A percentile compares a stretch with the other conserved stretches of the same genome.
Evolutionary conservation across 1,140 invertebrate species (phyloP).

Genomic region (silkworm (Bombyx mori)): DNA sequence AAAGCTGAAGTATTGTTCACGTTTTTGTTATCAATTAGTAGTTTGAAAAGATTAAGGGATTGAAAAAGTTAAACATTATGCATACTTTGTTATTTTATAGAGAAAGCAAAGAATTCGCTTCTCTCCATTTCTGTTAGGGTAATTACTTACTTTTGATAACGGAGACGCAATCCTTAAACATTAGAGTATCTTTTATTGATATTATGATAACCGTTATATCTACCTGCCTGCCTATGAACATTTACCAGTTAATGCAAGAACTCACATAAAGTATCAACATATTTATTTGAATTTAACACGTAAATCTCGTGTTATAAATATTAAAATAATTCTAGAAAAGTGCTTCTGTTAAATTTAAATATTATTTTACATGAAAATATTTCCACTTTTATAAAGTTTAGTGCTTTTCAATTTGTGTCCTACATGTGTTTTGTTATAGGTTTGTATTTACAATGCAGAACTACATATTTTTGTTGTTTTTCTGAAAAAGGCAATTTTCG

Average conservation of each 20-base stretch:
- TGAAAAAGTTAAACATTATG: neutral
- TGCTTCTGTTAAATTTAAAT: neutral
- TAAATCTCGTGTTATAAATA: neutral
- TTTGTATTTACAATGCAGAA: too few species aligned
- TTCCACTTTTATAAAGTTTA: too few species aligned
- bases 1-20: too few species aligned
- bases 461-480: too few species aligned
- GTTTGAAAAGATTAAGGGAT: neutral
- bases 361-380: too few species aligned
- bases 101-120: neutral
- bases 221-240: slow-evolving; percentile 33
- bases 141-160: slow-evolving; percentile 42
- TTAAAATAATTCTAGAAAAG: neutral
- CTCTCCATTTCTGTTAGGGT: slow-evolving; percentile 15
- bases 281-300: neutral
- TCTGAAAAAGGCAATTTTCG: too few species aligned
- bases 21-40: too few species aligned
- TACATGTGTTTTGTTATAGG: too few species aligned
- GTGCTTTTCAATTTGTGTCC: too few species aligned
- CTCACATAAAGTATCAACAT: slow-evolving; percentile 2
- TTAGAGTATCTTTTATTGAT: slow-evolving; percentile 58
- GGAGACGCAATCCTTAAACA: slow-evolving; percentile 37
- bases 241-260: slow-evolving; percentile 14
- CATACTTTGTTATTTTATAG: neutral
- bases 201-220: slow-evolving; percentile 45